These are phyloP conservation scores for Bibio marci DNA, from an alignment of 2,888 invertebrate genomes.

Conservation along the genomic window DNA sequence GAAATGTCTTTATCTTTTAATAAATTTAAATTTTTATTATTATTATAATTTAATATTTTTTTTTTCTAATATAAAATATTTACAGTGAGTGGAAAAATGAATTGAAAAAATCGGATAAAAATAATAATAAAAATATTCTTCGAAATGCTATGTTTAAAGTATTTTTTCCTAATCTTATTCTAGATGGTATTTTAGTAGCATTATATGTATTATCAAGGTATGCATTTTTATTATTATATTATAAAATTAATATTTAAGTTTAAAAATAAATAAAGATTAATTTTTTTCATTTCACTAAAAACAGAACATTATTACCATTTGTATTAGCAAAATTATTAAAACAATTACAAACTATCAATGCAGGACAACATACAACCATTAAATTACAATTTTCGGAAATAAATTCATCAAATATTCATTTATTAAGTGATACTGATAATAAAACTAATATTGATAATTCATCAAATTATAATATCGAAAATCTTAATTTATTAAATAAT, in stretches of 20 bases:
- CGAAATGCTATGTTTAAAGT: slow-evolving; percentile 45
- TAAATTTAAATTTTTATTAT: too few species aligned
- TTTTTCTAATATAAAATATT: not conserved
- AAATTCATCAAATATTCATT: too few species aligned
- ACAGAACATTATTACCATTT: not conserved
- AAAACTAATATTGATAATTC: too few species aligned
- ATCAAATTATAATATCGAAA: not conserved
- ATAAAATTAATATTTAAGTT: not conserved
- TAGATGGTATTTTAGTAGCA: slow-evolving; percentile 44
- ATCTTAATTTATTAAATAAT: too few species aligned
- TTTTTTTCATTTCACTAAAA: not conserved
- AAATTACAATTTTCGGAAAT: too few species aligned
- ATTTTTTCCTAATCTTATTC: slow-evolving; percentile 48
- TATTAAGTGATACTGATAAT: too few species aligned
- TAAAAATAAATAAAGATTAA: not conserved
- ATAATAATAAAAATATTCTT: slow-evolving; percentile 32
- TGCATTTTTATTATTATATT: slow-evolving; percentile 7
- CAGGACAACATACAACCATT: not conserved
- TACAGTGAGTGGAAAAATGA: slow-evolving; percentile 50
- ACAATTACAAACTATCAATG: slow-evolving; percentile 15
- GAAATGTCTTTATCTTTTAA: too few species aligned
- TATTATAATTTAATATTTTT: too few species aligned
- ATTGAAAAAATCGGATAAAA: slow-evolving; percentile 35
- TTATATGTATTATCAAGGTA: slow-evolving; percentile 25
- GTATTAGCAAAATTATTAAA: too few species aligned